Evolutionary conservation across 1,140 invertebrate species (phyloP).

Genomic region (Drosophila mauritiana): DNA sequence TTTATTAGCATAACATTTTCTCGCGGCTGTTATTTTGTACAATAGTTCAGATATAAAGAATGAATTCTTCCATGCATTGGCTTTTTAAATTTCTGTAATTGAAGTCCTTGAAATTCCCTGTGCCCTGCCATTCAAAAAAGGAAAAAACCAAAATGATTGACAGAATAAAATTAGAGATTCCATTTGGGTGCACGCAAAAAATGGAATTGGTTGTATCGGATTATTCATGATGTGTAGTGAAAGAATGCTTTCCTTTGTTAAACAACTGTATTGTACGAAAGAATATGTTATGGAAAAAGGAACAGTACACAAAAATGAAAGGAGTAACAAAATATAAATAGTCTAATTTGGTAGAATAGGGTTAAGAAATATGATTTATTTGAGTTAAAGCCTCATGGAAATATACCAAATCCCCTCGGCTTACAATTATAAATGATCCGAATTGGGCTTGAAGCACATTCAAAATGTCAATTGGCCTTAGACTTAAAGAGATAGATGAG

Average conservation of each 20-base stretch:
- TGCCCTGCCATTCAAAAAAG: background rate
- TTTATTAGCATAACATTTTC: background rate
- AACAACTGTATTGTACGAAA: too few species aligned
- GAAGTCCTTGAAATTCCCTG: background rate
- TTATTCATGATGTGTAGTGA: background rate
- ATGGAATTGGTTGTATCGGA: background rate
- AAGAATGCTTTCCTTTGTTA: too few species aligned
- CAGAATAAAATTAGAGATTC: conserved; percentile 6
- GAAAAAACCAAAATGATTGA: background rate
- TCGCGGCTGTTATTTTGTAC: too few species aligned
- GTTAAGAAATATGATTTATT: conserved; percentile 1
- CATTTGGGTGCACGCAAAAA: background rate
- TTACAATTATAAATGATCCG: conserved; percentile 24
- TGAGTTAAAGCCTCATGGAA: background rate
- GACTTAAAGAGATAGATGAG: conserved; percentile 30
- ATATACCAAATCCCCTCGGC: background rate
- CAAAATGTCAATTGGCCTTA: conserved; percentile 24
- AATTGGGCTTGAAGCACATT: conserved; percentile 21
- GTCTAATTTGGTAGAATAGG: background rate
- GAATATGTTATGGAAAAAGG: too few species aligned
- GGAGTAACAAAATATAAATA: too few species aligned
- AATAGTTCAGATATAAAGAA: background rate
- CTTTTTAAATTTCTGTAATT: background rate
- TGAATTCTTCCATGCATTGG: background rate
- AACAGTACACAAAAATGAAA: too few species aligned